These are phyloP conservation scores for Ptilodon capucinus DNA, from an alignment of 2,888 invertebrate genomes.

Conservation along the genomic window DNA sequence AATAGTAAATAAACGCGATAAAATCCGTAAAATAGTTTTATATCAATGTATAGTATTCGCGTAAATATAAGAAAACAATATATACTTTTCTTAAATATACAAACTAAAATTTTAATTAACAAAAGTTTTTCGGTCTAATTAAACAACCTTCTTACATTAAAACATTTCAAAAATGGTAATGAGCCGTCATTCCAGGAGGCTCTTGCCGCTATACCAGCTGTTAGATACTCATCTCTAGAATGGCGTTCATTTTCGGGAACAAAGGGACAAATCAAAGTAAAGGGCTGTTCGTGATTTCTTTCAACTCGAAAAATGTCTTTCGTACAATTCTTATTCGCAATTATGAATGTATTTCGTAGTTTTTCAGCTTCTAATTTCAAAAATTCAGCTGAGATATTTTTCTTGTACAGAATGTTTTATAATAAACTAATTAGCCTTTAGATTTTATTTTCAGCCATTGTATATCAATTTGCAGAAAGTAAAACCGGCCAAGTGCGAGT, in stretches of 20 bases:
- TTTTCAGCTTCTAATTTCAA: no score
- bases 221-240: constrained; percentile 57
- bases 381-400: no score
- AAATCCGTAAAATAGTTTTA: no score
- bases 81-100: background rate
- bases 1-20: no score
- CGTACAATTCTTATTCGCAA: constrained; percentile 41
- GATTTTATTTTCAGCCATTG: no score
- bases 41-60: no score
- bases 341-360: constrained; percentile 35
- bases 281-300: constrained; percentile 55
- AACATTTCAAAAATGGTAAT: constrained; percentile 41
- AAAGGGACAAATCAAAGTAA: constrained; percentile 67
- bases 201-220: constrained; percentile 36
- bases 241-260: constrained; percentile 60
- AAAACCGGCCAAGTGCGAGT: no score
- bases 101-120: background rate
- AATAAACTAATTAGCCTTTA: no score
- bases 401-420: no score
- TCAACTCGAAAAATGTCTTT: constrained; percentile 50
- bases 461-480: no score
- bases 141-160: constrained; percentile 19
- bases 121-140: constrained; percentile 12
- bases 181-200: constrained; percentile 36
- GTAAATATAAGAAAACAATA: no score